A percentile compares a stretch with the other conserved stretches of the same genome.
These are phyloP conservation scores for Sinocyclocheilus rhinocerous DNA, from an alignment of 2,113 vertebrate species.

Conservation along the genomic window DNA sequence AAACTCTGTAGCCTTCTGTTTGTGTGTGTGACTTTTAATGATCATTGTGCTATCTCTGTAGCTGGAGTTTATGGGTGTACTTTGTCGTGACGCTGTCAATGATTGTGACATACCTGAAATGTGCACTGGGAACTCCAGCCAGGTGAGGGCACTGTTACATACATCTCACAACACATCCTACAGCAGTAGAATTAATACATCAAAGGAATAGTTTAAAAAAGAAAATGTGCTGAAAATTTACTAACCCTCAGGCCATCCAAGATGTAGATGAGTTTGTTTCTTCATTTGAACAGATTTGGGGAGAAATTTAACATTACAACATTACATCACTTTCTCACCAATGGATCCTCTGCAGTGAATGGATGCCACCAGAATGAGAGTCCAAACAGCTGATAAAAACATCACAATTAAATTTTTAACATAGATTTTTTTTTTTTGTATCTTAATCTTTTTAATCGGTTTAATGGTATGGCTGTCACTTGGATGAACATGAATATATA, in stretches of 20 bases:
- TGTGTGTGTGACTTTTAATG: neutral
- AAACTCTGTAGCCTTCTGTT: constrained; percentile 15
- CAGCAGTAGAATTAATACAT: neutral
- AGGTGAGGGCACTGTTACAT: constrained; percentile 77
- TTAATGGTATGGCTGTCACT: neutral
- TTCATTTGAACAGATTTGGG: too few species aligned
- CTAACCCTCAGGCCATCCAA: neutral
- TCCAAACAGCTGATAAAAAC: too few species aligned
- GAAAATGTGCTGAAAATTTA: neutral
- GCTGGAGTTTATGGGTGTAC: constrained; percentile 88
- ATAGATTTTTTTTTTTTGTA: neutral
- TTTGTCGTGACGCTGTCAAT: constrained; percentile 93
- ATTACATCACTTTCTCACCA: too few species aligned
- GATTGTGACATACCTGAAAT: constrained; percentile 95
- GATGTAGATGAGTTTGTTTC: neutral
- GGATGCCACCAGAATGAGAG: too few species aligned
- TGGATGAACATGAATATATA: neutral
- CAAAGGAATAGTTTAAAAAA: neutral
- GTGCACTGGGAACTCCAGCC: constrained; percentile 93
- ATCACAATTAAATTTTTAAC: too few species aligned
- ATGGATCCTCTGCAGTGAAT: too few species aligned
- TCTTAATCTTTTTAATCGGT: neutral
- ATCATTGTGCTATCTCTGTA: constrained; percentile 62
- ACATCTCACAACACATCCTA: neutral
- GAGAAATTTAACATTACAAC: too few species aligned